Evolutionary conservation across 1,140 invertebrate genomes (phyloP), one percentile per base, ranked within the genome.

Genomic region (Venturia canescens): DNA sequence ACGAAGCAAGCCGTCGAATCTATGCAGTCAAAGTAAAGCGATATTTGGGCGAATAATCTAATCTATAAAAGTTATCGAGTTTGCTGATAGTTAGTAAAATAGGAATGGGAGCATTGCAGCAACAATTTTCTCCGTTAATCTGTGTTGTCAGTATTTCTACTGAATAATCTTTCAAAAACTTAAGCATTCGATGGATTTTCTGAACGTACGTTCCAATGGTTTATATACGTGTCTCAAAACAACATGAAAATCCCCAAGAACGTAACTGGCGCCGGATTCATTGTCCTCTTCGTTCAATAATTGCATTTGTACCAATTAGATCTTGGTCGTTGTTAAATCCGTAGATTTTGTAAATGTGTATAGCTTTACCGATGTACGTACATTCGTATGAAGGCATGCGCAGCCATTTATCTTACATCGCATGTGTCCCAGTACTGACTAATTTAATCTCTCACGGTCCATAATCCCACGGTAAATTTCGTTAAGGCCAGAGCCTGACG

Each of bases 371-470:
- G 16, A 29, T 3, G 29, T 66, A 66, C 3, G 23, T 60, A 60
- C n/a, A 21, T 60, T 16, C 15, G 15, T 53, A 53, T 53, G 15
- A 16, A 53, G 3, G 50, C 50, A 16, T 53, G n/a, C n/a, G n/a
- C n/a, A n/a, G n/a, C 50, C 50, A 53, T 53, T 53, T 53, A 53
- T 53, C 15, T 53, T n/a, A 63, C 23, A n/a, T 26, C 11, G 57
- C 57, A 63, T 21, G 11, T 71, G 38, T 38, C 38, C 69, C 69
- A 71, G 9, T 71, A 16, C 66, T 69, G 29, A 5, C 69, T 71
- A 71, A 71, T 71, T 71, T 71, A 71, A 71, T 71, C 69, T 71
- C 69, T 44, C 69, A 71, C 69, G 69, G 69, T 71, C 69, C 34
- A 38, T 44, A 71, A 71, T 71, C 69, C 34, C 69, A 71, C 69